Base-by-base conservation (phyloP, 2,888 invertebrate species). In the Ypsolopha sequella region DNA sequence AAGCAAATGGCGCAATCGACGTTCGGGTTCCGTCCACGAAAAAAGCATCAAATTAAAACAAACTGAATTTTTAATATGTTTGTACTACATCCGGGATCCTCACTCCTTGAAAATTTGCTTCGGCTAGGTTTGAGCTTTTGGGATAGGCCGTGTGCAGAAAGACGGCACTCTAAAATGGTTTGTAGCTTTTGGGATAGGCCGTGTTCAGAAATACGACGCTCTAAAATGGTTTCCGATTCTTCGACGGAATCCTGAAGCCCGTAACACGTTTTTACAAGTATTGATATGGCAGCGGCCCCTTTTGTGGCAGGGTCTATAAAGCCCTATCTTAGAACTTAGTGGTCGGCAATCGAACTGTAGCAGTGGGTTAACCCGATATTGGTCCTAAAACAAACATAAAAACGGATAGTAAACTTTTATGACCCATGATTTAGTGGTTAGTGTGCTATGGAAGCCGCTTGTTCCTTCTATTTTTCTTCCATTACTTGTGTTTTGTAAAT, bases 301-400 rank as follows among this genome's bases (percentile, higher is more conserved):
- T 46, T 36, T 51, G 51, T 46, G 39, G 7, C 35, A 24, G 34
- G n/a, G 35, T 24, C 51, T 33, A 51, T 51, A 51, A 51, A 51
- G 24, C 46, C 41, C 51, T 51, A 51, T 51, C 46, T 46, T 9
- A 7, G n/a, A n/a, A 46, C n/a, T 34, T 34, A n/a, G 51, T 36
- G 51, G 46, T 39, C 59, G 65, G 71, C 73, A 80, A 81, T 80
- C 80, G 76, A 76, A 73, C 63, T 57, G 60, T 62, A 60, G 60
- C 58, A 58, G 70, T 70, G 74, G 76, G 75, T 73, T 68, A 71
- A 70, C 68, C 76, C 79, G 75, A 76, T 76, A 78, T 72, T 69
- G 74, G 65, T 66, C 72, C 76, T 66, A 80, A 76, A 80, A 78
- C 79, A 80, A 77, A 81, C 80, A 80, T 84, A 82, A 85, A 82